Base-by-base conservation (phyloP, 2,797 vertebrate genomes). In the Thunnus albacares region DNA sequence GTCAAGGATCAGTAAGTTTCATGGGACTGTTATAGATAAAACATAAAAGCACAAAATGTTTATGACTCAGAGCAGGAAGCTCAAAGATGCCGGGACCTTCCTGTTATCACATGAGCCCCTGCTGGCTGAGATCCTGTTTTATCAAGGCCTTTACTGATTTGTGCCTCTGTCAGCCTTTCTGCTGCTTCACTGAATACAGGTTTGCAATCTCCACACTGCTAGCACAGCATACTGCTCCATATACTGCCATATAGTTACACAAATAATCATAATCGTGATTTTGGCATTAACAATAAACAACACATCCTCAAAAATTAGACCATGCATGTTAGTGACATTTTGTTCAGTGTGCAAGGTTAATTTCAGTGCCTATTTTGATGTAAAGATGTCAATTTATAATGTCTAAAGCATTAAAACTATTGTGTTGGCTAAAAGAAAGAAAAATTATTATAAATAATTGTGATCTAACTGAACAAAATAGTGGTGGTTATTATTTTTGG, bases 141-240 rank as follows among this genome's bases (percentile, higher is more conserved):
- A 65, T 33, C 14, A 55, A 35, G 28, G 28, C 51, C 26, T 20
- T 20, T 13, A 18, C 1, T 49, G 43, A 71, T 33, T 53, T 17
- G 15, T 71, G 45, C 62, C 10, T 72, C 10, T 72, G 38, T 73
- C 51, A 62, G 35, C 11, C 18, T 13, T 14, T 33, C n/a, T 38
- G 30, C 41, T 49, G 10, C 17, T n/a, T 64, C 17, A 49, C 17
- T 49, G 15, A 5, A 28, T 38, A 35, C 1, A 52, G 18, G 17
- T 49, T 57, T 45, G 17, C 3, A 13, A 35, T 60, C 43, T 4
- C 6, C 43, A 26, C 41, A 22, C 30, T 35, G 43, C 38, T 62
- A 43, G 24, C n/a, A 71, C 22, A 51, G 13, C 28, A n/a, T 12
- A 41, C 38, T 38, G 22, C 12, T 56, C 9, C 8, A 52, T 35